phyloP scores from a whole-genome alignment of 2,888 invertebrate genomes.

The Cataglyphis livida region DNA sequence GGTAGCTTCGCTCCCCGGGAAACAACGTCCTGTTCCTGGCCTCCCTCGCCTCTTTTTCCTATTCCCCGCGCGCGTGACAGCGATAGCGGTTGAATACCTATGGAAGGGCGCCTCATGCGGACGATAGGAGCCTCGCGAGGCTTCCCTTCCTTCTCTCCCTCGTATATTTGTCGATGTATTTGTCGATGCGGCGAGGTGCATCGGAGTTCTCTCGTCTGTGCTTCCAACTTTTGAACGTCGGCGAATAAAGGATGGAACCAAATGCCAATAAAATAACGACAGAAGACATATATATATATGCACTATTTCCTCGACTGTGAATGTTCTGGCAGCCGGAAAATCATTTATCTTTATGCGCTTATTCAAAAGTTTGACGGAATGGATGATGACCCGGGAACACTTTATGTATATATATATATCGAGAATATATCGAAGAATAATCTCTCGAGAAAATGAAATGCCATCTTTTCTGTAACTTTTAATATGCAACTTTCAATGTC shows the following conservation, averaged over 20 bases:
- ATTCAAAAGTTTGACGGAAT: background rate
- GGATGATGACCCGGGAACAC: background rate
- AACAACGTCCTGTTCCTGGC: conserved; percentile 8
- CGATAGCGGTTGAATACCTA: conserved; percentile 26
- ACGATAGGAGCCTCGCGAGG: conserved; percentile 34
- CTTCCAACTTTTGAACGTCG: background rate
- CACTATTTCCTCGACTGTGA: background rate
- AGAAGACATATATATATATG: background rate
- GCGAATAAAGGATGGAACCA: background rate
- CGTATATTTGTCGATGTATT: conserved; percentile 17
- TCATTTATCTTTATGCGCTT: background rate
- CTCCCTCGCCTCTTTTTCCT: background rate
- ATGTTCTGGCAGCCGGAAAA: background rate
- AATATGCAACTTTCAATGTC: background rate
- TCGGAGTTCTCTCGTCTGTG: background rate
- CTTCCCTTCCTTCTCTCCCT: conserved; percentile 11
- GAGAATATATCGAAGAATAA: background rate
- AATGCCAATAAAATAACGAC: conserved; percentile 16
- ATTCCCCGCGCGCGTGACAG: background rate
- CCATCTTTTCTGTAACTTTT: background rate
- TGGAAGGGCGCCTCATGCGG: background rate
- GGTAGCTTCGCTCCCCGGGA: background rate
- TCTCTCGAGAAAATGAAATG: background rate
- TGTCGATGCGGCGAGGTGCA: background rate
- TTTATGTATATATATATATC: background rate